Percentiles rank a stretch among this genome's conserved stretches.
Conservation (phyloP, 2,888 invertebrate species). For the Liopterus haemorrhoidalis region DNA sequence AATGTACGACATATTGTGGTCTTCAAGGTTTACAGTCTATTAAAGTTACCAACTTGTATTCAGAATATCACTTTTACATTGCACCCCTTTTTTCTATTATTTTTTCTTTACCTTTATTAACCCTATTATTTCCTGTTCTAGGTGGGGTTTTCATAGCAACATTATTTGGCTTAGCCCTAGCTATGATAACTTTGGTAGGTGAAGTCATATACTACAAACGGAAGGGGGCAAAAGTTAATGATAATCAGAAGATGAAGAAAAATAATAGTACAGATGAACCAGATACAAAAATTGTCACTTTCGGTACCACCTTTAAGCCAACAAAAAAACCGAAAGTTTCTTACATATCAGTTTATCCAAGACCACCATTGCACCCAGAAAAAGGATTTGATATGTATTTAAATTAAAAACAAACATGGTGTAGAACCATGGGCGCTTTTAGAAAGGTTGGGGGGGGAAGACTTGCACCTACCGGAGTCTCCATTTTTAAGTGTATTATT, state of each 20-base stretch:
- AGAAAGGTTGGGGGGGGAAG: too few species aligned
- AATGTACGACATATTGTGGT: too few species aligned
- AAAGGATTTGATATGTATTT: constrained; percentile 7
- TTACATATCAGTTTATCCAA: constrained; percentile 32
- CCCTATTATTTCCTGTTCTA: constrained; percentile 40
- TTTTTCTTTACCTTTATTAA: too few species aligned
- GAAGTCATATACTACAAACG: constrained; percentile 74
- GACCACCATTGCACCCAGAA: constrained; percentile 21
- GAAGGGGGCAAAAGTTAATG: constrained; percentile 47
- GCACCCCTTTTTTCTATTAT: too few species aligned
- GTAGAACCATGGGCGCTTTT: too few species aligned
- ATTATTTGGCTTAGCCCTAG: constrained; percentile 73
- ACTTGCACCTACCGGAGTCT: too few species aligned
- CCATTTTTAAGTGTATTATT: too few species aligned
- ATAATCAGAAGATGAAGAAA: constrained; percentile 14
- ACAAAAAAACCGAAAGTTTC: constrained; percentile 34
- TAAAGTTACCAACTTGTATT: too few species aligned
- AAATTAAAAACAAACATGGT: too few species aligned
- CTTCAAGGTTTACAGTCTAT: too few species aligned
- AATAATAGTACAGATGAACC: constrained; percentile 21
- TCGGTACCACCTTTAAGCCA: constrained; percentile 49
- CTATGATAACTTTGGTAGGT: constrained; percentile 74
- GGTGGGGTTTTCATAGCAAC: constrained; percentile 90
- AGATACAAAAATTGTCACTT: constrained; percentile 44
- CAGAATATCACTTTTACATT: constrained; percentile 18